These are phyloP conservation scores for Pantherophis guttatus DNA, from an alignment of 2,113 vertebrate species.

Conservation along the genomic window DNA sequence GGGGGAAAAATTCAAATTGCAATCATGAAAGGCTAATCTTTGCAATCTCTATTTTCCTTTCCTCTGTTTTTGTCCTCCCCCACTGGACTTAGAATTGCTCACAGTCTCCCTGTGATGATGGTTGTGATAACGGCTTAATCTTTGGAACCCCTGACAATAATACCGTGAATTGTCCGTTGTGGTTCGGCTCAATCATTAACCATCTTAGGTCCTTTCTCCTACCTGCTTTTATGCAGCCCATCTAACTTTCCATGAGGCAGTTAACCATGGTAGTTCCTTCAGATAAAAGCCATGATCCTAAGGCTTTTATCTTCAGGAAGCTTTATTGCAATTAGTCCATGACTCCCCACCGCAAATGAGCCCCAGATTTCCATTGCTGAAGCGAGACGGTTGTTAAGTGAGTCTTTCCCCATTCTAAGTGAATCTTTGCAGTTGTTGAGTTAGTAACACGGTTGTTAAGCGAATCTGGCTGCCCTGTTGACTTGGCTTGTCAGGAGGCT, in stretches of 20 bases:
- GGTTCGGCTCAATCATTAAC: neutral
- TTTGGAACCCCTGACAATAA: neutral
- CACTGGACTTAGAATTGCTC: too few species aligned
- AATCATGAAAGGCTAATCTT: neutral
- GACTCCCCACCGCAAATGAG: too few species aligned
- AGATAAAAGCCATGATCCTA: neutral
- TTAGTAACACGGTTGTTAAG: too few species aligned
- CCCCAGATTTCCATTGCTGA: too few species aligned
- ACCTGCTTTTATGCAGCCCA: neutral
- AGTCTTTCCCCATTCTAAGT: too few species aligned
- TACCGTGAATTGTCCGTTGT: neutral
- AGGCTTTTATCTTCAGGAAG: neutral
- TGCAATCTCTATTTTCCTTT: neutral
- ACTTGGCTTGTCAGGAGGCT: too few species aligned
- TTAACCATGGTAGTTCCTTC: too few species aligned
- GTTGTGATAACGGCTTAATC: neutral
- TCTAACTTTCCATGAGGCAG: neutral
- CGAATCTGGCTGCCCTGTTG: too few species aligned
- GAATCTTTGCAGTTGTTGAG: too few species aligned
- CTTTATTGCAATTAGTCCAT: neutral
- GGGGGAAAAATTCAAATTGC: neutral
- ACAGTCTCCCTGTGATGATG: neutral
- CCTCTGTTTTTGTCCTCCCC: neutral
- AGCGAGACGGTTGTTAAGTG: too few species aligned
- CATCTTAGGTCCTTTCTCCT: neutral